Evolutionary conservation across 2,113 vertebrate genomes (phyloP), one percentile per base, ranked within the genome.

Genomic region (Salvator merianae): DNA sequence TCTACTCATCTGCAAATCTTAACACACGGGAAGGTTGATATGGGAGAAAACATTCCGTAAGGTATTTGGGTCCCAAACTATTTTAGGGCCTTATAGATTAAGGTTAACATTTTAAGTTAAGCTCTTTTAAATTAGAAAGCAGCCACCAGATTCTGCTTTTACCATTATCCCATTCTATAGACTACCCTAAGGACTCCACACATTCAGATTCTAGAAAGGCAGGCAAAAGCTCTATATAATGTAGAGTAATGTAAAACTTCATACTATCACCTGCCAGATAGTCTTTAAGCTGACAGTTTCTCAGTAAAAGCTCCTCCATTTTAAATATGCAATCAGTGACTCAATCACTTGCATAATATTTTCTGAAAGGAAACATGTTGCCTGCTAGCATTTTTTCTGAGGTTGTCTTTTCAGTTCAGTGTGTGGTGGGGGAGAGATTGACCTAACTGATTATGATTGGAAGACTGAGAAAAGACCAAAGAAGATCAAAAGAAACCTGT

Each of bases 241-340:
- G 74, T 0, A 79, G 13, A 79, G 36, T 74, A 84, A 34, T 2
- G 20, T 70, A 74, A 34, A 55, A 81, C 28, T 18, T 62, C 28
- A 68, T 22, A 40, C 1, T 65, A 32, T 78, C 66, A 87, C 80
- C 75, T 76, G 85, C 79, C 50, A 85, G 62, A 65, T 84, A 32
- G 0, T 12, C 78, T 82, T 80, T 36, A 50, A 88, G 80, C 87
- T 91, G 84, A 90, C 87, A 87, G 82, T 80, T 88, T 90, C 76
- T 84, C 85, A 73, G 70, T 77, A 87, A 84, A 92, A 92, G 81
- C 85, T 87, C 84, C 77, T 86, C 83, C 77, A 84, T 90, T 90
- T 93, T 92, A 93, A 93, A 76, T 83, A 91, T 89, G 91, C 90
- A 90, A 89, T 91, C 90, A 91, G 90, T 91, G 88, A 86, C 84